phyloP scores from a whole-genome alignment of 1,140 invertebrate species.

The Nephila pilipes region DNA sequence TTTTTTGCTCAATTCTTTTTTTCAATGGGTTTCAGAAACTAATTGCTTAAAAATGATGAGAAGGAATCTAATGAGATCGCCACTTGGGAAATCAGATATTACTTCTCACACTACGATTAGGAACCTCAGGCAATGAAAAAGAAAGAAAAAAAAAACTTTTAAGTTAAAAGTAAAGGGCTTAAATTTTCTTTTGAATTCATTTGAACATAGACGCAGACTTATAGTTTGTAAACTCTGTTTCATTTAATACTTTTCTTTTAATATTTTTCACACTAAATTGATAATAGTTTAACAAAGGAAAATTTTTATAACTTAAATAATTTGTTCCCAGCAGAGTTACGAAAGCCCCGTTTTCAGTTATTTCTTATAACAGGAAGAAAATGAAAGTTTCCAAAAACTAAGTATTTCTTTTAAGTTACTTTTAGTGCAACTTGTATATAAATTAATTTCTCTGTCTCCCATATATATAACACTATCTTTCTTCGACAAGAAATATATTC shows the following conservation, averaged over 20 bases:
- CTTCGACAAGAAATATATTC: no score
- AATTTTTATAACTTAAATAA: neutral
- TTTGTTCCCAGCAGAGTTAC: neutral
- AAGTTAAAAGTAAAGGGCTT: neutral
- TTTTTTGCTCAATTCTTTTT: neutral
- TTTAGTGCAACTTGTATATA: no score
- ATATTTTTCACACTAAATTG: neutral
- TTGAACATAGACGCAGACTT: neutral
- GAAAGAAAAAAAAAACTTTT: neutral
- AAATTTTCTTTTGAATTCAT: neutral
- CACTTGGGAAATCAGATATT: constrained; percentile 24
- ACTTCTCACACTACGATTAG: constrained; percentile 9
- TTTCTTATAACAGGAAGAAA: neutral
- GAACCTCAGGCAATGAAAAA: constrained; percentile 4
- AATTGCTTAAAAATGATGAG: constrained; percentile 18
- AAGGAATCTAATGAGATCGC: neutral
- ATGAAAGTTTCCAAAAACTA: no score
- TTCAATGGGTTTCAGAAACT: neutral
- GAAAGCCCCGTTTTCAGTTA: neutral
- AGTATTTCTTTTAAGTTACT: no score
- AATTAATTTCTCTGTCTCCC: no score
- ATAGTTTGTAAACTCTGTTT: neutral
- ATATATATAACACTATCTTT: no score
- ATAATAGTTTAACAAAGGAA: neutral
- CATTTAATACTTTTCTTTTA: neutral